Conservation (phyloP, 2,797 vertebrate genomes). For the Triplophysa yarkandensis region DNA sequence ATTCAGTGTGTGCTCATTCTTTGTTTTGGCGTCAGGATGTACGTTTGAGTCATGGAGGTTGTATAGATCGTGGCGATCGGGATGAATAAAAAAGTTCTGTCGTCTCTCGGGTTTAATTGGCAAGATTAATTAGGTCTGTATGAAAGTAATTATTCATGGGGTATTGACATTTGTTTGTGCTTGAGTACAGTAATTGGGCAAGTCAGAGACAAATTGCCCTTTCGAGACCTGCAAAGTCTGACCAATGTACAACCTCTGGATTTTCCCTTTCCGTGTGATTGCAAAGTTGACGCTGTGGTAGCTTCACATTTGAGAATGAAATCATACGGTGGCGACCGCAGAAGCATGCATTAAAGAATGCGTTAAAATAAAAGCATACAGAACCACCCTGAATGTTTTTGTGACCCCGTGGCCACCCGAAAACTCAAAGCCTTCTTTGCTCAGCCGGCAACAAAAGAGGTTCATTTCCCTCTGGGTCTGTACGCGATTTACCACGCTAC, state of each 20-base stretch:
- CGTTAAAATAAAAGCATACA: slow-evolving; percentile 21
- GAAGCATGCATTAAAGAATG: neutral
- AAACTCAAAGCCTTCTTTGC: slow-evolving; percentile 35
- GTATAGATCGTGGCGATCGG: slow-evolving; percentile 55
- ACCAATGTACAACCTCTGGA: slow-evolving; percentile 40
- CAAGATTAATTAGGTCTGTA: slow-evolving; percentile 53
- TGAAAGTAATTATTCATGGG: slow-evolving; percentile 53
- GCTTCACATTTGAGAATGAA: slow-evolving; percentile 49
- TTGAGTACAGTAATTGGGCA: slow-evolving; percentile 52
- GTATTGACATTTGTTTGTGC: slow-evolving; percentile 56
- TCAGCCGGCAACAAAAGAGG: slow-evolving; percentile 51
- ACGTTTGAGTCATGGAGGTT: slow-evolving; percentile 43
- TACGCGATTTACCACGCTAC: slow-evolving; percentile 78
- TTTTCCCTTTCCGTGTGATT: slow-evolving; percentile 13
- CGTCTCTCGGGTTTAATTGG: slow-evolving; percentile 51
- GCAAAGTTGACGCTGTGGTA: neutral
- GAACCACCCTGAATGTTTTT: slow-evolving; percentile 46
- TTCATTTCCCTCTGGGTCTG: slow-evolving; percentile 61
- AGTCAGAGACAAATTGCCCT: slow-evolving; percentile 49
- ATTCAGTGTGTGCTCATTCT: slow-evolving; percentile 24
- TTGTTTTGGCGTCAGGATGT: slow-evolving; percentile 30
- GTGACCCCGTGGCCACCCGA: neutral
- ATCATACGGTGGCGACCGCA: slow-evolving; percentile 27
- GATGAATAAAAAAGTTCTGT: slow-evolving; percentile 50
- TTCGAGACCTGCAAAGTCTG: slow-evolving; percentile 37